Evolutionary conservation across 2,797 vertebrate genomes (phyloP), one percentile per base, ranked within the genome.

Genomic region (Muraenolepis orangiensis): DNA sequence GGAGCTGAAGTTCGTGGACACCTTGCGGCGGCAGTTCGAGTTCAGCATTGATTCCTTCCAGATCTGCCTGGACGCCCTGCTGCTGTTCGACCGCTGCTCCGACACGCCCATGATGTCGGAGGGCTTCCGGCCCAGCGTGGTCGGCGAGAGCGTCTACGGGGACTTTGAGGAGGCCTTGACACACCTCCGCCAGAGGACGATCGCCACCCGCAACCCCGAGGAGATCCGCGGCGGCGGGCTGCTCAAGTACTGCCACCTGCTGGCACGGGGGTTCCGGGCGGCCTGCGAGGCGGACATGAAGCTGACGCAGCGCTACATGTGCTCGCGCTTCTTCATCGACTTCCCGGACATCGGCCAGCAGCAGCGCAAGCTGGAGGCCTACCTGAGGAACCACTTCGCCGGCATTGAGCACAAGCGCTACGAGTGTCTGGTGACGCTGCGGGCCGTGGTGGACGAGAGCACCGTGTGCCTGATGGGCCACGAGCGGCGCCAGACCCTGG

Each of bases 381-480:
- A 99, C 92, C 95, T 99, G 88, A 97, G 98, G 89, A 99, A 99
- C 94, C 98, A 99, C 95, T 99, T 99, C 84, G 96, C 98, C 90
- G 98, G 98, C 80, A 92, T 98, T 89, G 98, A 99, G 92, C 97
- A 98, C 91, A 96, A 97, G 94, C 99, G 99, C 95, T 98, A 99
- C 72, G 98, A 99, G 90, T 99, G 99, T 93, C 94, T 99, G 89
- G 96, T 96, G 95, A 99, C 97, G 80, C 95, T 99, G 75, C 97
- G 98, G 0, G 91, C 95, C 70, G 98, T 99, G 91, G 98, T 99
- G 83, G 98, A 99, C 72, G 98, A 99, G 92, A 99, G 98, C 87
- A 99, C 98, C 0, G 98, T 99, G 92, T 99, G 98, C 90, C 94
- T 99, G 91, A 99, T 99, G 98, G 98, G 97, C 77, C 98, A 99